A percentile compares a stretch with the other conserved stretches of the same genome.
Conservation (phyloP, 2,888 invertebrate genomes). For the Rhorus exstirpatorius region DNA sequence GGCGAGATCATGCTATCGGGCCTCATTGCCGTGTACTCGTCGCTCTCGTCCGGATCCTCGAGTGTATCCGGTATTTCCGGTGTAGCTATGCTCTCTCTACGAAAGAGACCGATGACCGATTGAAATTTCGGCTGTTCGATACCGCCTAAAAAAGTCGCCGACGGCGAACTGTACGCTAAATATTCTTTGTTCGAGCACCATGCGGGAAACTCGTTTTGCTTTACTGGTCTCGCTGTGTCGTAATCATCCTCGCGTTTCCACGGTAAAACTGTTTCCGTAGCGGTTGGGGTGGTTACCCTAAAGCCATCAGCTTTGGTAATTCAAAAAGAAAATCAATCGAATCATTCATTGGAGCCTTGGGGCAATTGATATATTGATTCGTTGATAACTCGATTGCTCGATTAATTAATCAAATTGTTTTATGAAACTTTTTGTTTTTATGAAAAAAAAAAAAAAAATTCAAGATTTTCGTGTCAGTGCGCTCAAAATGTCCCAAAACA, state of each 20-base stretch:
- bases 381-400: too few relatives aligned
- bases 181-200: constrained; percentile 99
- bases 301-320: constrained; percentile 88
- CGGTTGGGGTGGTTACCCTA: constrained; percentile 94
- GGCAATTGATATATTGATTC: neutral
- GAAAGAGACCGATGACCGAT: constrained; percentile 96
- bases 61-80: constrained; percentile 88
- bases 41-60: constrained; percentile 86
- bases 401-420: too few relatives aligned
- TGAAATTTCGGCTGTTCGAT: constrained; percentile 95
- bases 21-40: constrained; percentile 88
- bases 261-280: constrained; percentile 95
- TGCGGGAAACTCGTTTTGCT: constrained; percentile 96
- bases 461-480: too few relatives aligned
- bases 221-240: constrained; percentile 88
- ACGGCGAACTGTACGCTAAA: constrained; percentile 95
- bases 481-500: too few relatives aligned
- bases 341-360: neutral
- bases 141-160: constrained; percentile 96
- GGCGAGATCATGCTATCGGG: constrained; percentile 86
- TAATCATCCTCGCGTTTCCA: constrained; percentile 96
- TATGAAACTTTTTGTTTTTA: too few relatives aligned
- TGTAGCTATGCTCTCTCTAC: constrained; percentile 93
- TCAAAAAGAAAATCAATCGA: neutral
- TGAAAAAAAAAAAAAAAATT: too few relatives aligned